Conservation (phyloP, 1,140 invertebrate genomes). For the Drosophila asahinai region DNA sequence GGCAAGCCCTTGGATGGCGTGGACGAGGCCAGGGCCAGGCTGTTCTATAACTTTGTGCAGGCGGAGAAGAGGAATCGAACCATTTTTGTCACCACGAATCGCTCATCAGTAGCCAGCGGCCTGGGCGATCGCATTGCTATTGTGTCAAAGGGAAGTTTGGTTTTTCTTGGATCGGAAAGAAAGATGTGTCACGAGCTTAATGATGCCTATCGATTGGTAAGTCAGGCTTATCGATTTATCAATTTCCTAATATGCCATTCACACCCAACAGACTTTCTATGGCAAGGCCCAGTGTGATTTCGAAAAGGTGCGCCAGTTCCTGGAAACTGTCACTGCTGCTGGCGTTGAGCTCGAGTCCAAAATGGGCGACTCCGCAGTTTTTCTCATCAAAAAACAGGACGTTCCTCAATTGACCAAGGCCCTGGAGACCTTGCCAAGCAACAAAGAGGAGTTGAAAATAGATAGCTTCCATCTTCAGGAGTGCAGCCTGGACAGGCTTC, state of each 20-base stretch:
- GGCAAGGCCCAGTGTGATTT: slow-evolving; percentile 21
- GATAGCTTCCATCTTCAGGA: slow-evolving; percentile 32
- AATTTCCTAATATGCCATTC: not conserved
- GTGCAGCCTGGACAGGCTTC: slow-evolving; percentile 27
- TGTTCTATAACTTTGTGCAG: slow-evolving; percentile 43
- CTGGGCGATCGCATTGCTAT: slow-evolving; percentile 55
- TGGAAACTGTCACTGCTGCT: slow-evolving; percentile 1
- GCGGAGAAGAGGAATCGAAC: slow-evolving; percentile 25
- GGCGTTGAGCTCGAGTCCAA: slow-evolving; percentile 29
- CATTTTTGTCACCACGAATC: slow-evolving; percentile 51
- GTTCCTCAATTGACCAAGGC: not conserved
- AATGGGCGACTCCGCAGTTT: slow-evolving; percentile 20
- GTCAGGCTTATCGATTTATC: not conserved
- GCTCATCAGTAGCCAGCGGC: slow-evolving; percentile 37
- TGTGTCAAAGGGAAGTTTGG: slow-evolving; percentile 26
- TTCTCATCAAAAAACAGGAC: slow-evolving; percentile 5
- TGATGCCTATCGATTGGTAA: slow-evolving; percentile 56
- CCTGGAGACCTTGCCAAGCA: slow-evolving; percentile 12
- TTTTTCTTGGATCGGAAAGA: slow-evolving; percentile 3
- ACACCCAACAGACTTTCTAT: slow-evolving; percentile 27
- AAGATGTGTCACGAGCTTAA: slow-evolving; percentile 10
- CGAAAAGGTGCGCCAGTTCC: not conserved
- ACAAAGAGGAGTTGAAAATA: slow-evolving; percentile 23
- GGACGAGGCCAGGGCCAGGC: slow-evolving; percentile 16
- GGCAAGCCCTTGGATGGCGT: slow-evolving; percentile 59